phyloP scores from a whole-genome alignment of 1,140 invertebrate genomes.

The silkworm (Bombyx mori) region ASM3026992v2 NC_085107.1:6602501-6603000 shows the following conservation, averaged over 20 bases:
- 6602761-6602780: slow-evolving; percentile 87
- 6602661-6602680: background rate
- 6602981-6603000: no score
- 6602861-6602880: slow-evolving; percentile 1
- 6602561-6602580: no score
- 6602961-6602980: no score
- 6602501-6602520: no score
- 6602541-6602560: no score
- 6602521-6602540: no score
- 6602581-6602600: background rate
- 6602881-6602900: slow-evolving; percentile 7
- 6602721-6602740: slow-evolving; percentile 68
- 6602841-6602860: slow-evolving; percentile 67
- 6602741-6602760: slow-evolving; percentile 85
- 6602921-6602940: no score
- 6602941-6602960: no score
- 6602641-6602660: no score
- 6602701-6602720: slow-evolving; percentile 50
- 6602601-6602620: background rate
- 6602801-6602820: slow-evolving; percentile 94
- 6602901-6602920: background rate
- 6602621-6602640: background rate
- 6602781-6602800: slow-evolving; percentile 89
- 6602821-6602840: slow-evolving; percentile 96
- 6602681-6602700: background rate